phyloP scores from a whole-genome alignment of 2,113 vertebrate species.

The Triplophysa tibetana region DNA sequence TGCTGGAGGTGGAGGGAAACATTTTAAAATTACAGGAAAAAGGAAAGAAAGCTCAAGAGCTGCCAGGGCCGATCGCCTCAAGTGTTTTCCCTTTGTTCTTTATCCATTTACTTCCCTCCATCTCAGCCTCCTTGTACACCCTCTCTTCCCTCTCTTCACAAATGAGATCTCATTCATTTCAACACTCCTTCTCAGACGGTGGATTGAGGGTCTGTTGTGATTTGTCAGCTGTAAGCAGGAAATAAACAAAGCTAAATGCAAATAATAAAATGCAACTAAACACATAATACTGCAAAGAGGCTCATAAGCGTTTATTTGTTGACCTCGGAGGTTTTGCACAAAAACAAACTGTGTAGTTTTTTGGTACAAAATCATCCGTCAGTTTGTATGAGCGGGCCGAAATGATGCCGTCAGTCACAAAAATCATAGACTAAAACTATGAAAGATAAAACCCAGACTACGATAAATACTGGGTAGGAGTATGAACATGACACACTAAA shows the following conservation, averaged over 20 bases:
- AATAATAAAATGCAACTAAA: background rate
- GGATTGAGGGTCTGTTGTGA: background rate
- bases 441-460: too few relatives aligned
- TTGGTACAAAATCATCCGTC: too few relatives aligned
- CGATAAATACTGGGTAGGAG: too few relatives aligned
- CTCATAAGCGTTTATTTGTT: too few relatives aligned
- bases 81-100: conserved; percentile 76
- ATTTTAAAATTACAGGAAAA: conserved; percentile 92
- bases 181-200: background rate
- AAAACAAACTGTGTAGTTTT: too few relatives aligned
- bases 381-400: too few relatives aligned
- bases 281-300: background rate
- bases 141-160: conserved; percentile 1
- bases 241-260: background rate
- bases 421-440: too few relatives aligned
- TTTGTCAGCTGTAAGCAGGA: background rate
- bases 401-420: too few relatives aligned
- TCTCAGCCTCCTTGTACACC: conserved; percentile 53
- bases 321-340: too few relatives aligned
- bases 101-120: conserved; percentile 62
- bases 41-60: conserved; percentile 79
- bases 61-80: conserved; percentile 89
- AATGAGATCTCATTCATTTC: conserved; percentile 9
- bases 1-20: conserved; percentile 96
- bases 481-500: too few relatives aligned